Conservation (phyloP, 2,888 invertebrate genomes). For the Helicoverpa assulta region DNA sequence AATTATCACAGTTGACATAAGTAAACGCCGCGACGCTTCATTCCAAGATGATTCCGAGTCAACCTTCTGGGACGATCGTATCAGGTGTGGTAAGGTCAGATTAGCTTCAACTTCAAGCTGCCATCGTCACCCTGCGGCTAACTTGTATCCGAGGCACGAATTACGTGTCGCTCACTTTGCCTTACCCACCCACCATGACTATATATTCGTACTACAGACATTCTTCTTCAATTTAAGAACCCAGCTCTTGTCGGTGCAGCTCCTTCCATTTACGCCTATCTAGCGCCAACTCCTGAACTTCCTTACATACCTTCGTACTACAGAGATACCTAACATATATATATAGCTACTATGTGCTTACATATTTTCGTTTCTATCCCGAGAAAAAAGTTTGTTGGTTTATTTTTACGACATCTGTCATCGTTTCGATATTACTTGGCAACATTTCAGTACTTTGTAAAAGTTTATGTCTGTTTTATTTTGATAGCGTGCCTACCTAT, state of each 20-base stretch:
- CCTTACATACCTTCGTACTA: too few relatives aligned
- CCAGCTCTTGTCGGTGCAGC: too few relatives aligned
- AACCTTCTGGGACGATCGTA: not conserved
- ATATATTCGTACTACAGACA: not conserved
- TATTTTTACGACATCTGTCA: conserved; percentile 14
- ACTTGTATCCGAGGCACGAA: conserved; percentile 12
- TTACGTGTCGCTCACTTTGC: conserved; percentile 17
- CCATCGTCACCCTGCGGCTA: not conserved
- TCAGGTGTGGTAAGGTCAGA: not conserved
- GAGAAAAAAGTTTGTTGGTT: not conserved
- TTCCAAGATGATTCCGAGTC: not conserved
- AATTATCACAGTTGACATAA: not conserved
- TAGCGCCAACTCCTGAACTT: too few relatives aligned
- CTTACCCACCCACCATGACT: not conserved
- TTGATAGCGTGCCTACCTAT: not conserved
- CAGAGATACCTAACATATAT: not conserved
- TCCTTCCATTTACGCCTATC: too few relatives aligned
- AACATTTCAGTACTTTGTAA: not conserved
- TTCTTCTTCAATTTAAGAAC: not conserved
- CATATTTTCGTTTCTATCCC: conserved; percentile 14
- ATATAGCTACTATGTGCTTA: not conserved
- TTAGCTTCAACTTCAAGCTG: conserved; percentile 21
- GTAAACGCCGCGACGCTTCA: not conserved
- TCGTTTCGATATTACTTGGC: not conserved
- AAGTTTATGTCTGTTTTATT: not conserved